Percentiles rank a stretch among this genome's conserved stretches.
phyloP scores from a whole-genome alignment of 2,113 vertebrate genomes.

The Xerus inauris region DNA sequence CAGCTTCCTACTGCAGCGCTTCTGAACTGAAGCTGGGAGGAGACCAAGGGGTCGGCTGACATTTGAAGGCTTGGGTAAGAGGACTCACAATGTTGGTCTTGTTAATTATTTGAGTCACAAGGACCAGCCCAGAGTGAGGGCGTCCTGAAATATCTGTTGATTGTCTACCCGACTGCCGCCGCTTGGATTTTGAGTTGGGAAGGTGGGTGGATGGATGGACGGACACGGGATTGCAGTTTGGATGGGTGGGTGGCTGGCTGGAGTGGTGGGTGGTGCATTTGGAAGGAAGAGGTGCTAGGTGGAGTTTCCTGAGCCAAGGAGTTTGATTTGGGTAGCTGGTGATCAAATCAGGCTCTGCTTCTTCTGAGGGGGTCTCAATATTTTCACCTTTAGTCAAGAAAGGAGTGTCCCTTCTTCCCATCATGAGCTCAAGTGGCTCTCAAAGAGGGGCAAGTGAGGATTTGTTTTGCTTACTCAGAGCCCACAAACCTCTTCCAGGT shows the following conservation, averaged over 20 bases:
- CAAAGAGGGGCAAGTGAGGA: neutral
- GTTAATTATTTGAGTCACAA: neutral
- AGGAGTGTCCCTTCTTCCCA: neutral
- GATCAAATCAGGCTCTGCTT: neutral
- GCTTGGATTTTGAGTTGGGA: neutral
- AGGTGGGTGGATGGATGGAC: neutral
- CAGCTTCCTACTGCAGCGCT: neutral
- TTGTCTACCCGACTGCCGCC: neutral
- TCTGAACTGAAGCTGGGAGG: neutral
- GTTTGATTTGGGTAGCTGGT: neutral
- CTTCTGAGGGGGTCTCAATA: neutral
- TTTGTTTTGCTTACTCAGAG: neutral
- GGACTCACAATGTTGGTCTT: neutral
- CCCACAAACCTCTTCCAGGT: neutral
- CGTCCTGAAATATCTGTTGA: neutral
- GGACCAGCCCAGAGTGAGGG: neutral
- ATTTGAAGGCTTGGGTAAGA: neutral
- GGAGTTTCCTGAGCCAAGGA: neutral
- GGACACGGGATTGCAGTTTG: neutral
- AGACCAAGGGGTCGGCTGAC: neutral
- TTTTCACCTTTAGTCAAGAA: neutral
- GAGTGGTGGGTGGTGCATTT: neutral
- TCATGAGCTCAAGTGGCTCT: neutral
- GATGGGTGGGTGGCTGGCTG: neutral
- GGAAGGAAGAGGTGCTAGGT: neutral